These are phyloP conservation scores for Tachycineta bicolor DNA, from an alignment of 2,113 vertebrate species.

Conservation along the genomic window DNA sequence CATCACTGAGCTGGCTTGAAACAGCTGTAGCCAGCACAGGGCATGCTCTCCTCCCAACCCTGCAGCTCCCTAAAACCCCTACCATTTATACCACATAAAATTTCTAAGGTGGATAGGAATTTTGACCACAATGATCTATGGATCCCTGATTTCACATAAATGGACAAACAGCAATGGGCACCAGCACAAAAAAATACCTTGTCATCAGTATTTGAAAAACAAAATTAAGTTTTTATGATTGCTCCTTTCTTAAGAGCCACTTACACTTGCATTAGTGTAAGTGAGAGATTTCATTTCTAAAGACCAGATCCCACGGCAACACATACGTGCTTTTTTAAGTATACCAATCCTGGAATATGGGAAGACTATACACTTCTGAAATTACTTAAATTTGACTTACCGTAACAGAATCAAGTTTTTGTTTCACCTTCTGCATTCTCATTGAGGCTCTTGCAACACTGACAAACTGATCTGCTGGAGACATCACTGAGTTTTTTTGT, in stretches of 20 bases:
- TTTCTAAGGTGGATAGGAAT: background rate
- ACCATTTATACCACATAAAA: background rate
- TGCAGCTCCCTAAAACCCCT: background rate
- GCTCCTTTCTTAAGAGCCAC: background rate
- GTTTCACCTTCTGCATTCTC: slow-evolving; percentile 88
- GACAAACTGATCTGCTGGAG: slow-evolving; percentile 77
- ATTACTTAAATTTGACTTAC: slow-evolving; percentile 72
- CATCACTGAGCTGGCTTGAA: background rate
- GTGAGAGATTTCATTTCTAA: background rate
- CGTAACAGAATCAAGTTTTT: slow-evolving; percentile 89
- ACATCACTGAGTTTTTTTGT: slow-evolving; percentile 64
- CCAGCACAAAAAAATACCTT: background rate
- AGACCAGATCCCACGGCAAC: background rate
- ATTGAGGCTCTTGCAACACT: slow-evolving; percentile 78
- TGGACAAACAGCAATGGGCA: background rate
- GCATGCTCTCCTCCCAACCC: background rate
- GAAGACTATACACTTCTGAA: background rate
- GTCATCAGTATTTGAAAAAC: background rate
- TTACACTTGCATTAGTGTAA: background rate
- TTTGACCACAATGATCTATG: background rate
- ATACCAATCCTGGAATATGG: background rate
- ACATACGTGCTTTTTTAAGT: background rate
- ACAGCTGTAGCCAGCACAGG: background rate
- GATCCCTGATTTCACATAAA: background rate
- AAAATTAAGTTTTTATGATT: background rate